Evolutionary conservation across 2,888 invertebrate species (phyloP), one percentile per base, ranked within the genome.

Genomic region (Phengaris arion): DNA sequence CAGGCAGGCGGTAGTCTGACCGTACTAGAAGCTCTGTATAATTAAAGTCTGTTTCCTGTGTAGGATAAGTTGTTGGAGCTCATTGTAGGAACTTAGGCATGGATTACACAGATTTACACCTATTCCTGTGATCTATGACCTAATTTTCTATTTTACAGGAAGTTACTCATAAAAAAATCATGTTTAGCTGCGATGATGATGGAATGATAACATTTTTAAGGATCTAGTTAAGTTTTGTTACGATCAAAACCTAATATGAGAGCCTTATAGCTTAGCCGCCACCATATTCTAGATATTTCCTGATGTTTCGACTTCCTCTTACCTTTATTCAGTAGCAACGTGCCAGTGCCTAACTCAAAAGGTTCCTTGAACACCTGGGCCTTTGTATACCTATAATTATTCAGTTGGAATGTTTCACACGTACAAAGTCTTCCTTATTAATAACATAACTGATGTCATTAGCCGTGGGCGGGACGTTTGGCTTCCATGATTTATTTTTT

Each of bases 371-470:
- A 64, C 64, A 64, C 35, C 64, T 64, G 64, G 64, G 35, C 35
- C 64, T 45, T 64, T 10, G 13, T 13, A 64, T 12, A 45, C 64
- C 35, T 64, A 64, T 64, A 12, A 54, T 70, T 22, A 70, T 51
- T 52, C 54, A 51, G 48, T 48, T 70, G 51, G 13, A 48, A 72
- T 15, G 54, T 70, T 72, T 35, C 51, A 51, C 70, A 64, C 64
- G 35, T 45, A 13, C 64, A 12, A 64, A 35, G 64, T 35, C 72
- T 77, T 77, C 59, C 59, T 59, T 74, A 48, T 12, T 46, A 46
- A 55, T 69, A 6, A 77, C 68, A 74, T 15, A 81, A 81, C 82
- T 85, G 85, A 88, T 84, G 83, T 86, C 85, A 87, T 83, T 68
- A 54, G 70, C 57, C 68, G 78, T 78, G 75, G 76, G 77, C 70